Evolutionary conservation across 2,113 vertebrate genomes (phyloP).

Genomic region (Gallinago paraguaiae): DNA sequence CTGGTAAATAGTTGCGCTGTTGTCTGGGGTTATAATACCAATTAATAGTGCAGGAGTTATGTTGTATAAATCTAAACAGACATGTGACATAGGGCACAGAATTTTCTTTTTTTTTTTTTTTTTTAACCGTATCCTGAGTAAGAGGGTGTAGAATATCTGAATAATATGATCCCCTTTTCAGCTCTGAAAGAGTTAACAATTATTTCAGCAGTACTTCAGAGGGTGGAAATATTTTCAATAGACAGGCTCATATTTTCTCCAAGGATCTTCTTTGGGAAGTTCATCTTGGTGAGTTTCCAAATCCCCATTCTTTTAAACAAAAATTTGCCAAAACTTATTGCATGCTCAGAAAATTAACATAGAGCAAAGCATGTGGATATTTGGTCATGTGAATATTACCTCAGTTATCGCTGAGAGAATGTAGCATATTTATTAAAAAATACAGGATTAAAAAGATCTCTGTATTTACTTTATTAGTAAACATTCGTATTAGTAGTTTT

Average conservation of each 20-base stretch:
- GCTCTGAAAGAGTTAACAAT: slow-evolving; percentile 60
- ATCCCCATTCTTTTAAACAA: slow-evolving; percentile 56
- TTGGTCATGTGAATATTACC: slow-evolving; percentile 59
- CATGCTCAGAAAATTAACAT: slow-evolving; percentile 51
- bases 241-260: slow-evolving; percentile 64
- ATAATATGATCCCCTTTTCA: slow-evolving; percentile 58
- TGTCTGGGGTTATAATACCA: background rate
- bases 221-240: slow-evolving; percentile 65
- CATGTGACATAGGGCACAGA: background rate
- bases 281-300: slow-evolving; percentile 63
- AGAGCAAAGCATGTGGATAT: slow-evolving; percentile 48
- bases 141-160: slow-evolving; percentile 45
- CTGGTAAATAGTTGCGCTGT: background rate
- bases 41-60: background rate
- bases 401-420: slow-evolving; percentile 45
- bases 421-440: background rate
- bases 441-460: background rate
- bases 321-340: slow-evolving; percentile 44
- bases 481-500: background rate
- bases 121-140: slow-evolving; percentile 4
- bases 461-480: background rate
- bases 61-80: background rate
- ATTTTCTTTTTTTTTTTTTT: background rate
- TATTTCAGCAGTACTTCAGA: slow-evolving; percentile 66
- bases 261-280: slow-evolving; percentile 61